A percentile compares a stretch with the other conserved stretches of the same genome.
These are phyloP conservation scores for Tretioscincus oriximinensis DNA, from an alignment of 2,113 vertebrate species.

Conservation along the genomic window DNA sequence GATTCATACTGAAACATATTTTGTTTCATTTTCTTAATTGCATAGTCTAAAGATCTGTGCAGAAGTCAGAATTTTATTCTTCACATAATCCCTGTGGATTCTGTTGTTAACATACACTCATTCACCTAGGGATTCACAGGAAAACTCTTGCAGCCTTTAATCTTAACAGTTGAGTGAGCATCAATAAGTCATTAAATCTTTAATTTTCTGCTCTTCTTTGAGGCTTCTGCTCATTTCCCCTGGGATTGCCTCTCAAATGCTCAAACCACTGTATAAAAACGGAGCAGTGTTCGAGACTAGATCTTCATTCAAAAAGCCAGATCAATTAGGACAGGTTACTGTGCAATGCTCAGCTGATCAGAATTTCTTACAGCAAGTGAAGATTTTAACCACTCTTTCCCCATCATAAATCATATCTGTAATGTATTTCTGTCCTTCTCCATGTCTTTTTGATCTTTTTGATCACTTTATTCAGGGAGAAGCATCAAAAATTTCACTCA, in stretches of 20 bases:
- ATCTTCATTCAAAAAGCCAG: slow-evolving; percentile 1
- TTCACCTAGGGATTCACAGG: slow-evolving; percentile 5
- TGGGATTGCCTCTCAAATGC: slow-evolving; percentile 23
- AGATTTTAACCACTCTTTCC: neutral
- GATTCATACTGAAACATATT: slow-evolving; percentile 31
- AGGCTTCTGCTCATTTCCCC: slow-evolving; percentile 39
- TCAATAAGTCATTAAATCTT: slow-evolving; percentile 62
- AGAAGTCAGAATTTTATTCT: neutral
- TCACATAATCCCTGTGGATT: neutral
- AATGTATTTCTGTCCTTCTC: neutral
- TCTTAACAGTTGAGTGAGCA: slow-evolving; percentile 43
- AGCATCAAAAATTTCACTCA: neutral
- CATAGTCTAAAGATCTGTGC: neutral
- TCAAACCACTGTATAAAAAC: neutral
- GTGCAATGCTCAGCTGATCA: neutral
- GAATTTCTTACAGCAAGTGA: neutral
- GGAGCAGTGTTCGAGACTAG: neutral
- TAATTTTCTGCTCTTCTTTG: slow-evolving; percentile 59
- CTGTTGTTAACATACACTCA: slow-evolving; percentile 28
- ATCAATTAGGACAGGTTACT: neutral
- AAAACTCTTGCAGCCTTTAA: slow-evolving; percentile 59
- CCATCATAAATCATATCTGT: slow-evolving; percentile 1
- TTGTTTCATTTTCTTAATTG: slow-evolving; percentile 32
- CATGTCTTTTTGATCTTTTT: neutral
- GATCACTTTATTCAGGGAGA: neutral